A percentile compares a stretch with the other conserved stretches of the same genome.
These are phyloP conservation scores for Petrosia ficiformis DNA, from an alignment of 37 sponge, comb jelly and placozoan genomes.

Conservation along the genomic window DNA sequence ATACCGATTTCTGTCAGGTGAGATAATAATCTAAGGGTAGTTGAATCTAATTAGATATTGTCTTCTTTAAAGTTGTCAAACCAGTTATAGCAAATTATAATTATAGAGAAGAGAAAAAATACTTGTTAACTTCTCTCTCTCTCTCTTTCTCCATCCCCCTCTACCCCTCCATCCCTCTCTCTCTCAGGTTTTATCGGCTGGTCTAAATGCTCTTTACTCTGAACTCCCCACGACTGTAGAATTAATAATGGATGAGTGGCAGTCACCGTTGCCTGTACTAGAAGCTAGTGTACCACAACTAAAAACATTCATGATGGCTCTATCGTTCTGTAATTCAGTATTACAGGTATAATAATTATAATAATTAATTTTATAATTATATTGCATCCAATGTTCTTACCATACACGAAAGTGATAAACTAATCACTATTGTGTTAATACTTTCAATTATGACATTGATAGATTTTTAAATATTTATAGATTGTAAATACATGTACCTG, in stretches of 20 bases:
- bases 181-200: slow-evolving; percentile 66
- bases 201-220: slow-evolving; percentile 75
- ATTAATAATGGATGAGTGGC: slow-evolving; percentile 54
- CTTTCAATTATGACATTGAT: no score
- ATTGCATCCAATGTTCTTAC: no score
- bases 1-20: slow-evolving; percentile 77
- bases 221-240: slow-evolving; percentile 54
- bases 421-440: no score
- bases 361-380: neutral
- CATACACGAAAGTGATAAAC: no score
- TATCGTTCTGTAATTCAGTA: slow-evolving; percentile 79
- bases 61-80: no score
- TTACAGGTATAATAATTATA: slow-evolving; percentile 48
- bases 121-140: neutral
- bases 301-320: slow-evolving; percentile 33
- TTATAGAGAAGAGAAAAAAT: no score
- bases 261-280: slow-evolving; percentile 45
- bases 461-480: no score
- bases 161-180: no score
- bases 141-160: no score
- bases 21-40: neutral
- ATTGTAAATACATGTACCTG: no score
- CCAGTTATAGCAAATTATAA: no score
- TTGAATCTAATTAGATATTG: no score
- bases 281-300: slow-evolving; percentile 53